phyloP scores from a whole-genome alignment of 1,140 invertebrate genomes.

The Agrilus planipennis region DNA sequence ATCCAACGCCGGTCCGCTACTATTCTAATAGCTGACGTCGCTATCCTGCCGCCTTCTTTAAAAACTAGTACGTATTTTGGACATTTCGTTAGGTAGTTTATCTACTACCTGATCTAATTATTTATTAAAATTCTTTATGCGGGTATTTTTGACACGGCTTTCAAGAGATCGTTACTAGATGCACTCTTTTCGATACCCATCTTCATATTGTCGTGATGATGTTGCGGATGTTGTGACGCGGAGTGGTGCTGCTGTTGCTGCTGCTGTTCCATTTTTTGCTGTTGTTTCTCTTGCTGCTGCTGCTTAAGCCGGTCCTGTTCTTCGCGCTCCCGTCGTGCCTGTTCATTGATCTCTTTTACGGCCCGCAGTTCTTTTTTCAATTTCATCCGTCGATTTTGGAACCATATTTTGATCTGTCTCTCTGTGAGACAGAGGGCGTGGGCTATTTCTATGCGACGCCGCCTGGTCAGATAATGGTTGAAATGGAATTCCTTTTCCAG shows the following conservation, averaged over 20 bases:
- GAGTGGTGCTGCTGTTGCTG: constrained; percentile 31
- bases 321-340: constrained; percentile 77
- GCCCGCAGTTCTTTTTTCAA: constrained; percentile 90
- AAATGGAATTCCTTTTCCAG: constrained; percentile 98
- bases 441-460: constrained; percentile 92
- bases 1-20: no score
- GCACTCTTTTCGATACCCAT: constrained; percentile 35
- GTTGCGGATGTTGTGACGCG: constrained; percentile 43
- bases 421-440: constrained; percentile 93
- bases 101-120: no score
- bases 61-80: constrained; percentile 9
- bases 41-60: no score
- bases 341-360: constrained; percentile 91
- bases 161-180: constrained; percentile 28
- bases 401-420: constrained; percentile 96
- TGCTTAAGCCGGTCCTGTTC: constrained; percentile 86
- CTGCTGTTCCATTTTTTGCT: constrained; percentile 53
- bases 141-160: constrained; percentile 36
- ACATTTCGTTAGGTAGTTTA: no score
- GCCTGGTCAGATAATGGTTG: constrained; percentile 91
- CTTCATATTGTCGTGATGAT: constrained; percentile 44
- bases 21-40: no score
- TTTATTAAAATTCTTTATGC: no score
- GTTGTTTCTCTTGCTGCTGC: constrained; percentile 75
- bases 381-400: constrained; percentile 96